These are phyloP conservation scores for Euzophera pinguis DNA, from an alignment of 2,888 invertebrate genomes.

Conservation along the genomic window DNA sequence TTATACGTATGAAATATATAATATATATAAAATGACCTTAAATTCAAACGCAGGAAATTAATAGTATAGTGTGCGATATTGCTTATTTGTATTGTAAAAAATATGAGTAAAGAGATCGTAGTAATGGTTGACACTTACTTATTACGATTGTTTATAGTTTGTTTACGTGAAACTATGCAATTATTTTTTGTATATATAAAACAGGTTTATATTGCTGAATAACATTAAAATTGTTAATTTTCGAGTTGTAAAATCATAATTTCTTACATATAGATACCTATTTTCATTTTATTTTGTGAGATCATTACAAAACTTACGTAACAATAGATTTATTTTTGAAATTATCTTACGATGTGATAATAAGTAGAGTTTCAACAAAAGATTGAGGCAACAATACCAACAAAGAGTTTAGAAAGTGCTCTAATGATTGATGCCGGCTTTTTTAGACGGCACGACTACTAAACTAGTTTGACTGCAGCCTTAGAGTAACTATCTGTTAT, in stretches of 20 bases:
- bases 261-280: too few species aligned
- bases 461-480: constrained; percentile 50
- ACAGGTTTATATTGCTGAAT: too few species aligned
- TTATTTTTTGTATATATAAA: too few species aligned
- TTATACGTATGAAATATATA: not conserved
- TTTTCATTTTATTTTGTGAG: too few species aligned
- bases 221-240: too few species aligned
- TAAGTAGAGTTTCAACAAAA: constrained; percentile 21
- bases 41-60: too few species aligned
- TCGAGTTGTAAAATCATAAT: too few species aligned
- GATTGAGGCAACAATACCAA: constrained; percentile 35
- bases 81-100: not conserved
- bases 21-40: too few species aligned
- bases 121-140: not conserved
- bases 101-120: not conserved
- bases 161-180: not conserved
- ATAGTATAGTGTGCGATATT: too few species aligned
- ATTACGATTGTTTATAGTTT: not conserved
- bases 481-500: not conserved
- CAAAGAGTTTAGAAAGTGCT: constrained; percentile 68
- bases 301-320: not conserved
- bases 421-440: constrained; percentile 61
- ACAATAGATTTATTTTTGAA: not conserved
- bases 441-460: constrained; percentile 52
- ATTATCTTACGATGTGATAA: constrained; percentile 9